Evolutionary conservation across 2,113 vertebrate genomes (phyloP).

Genomic region (Tichodroma muraria): DNA sequence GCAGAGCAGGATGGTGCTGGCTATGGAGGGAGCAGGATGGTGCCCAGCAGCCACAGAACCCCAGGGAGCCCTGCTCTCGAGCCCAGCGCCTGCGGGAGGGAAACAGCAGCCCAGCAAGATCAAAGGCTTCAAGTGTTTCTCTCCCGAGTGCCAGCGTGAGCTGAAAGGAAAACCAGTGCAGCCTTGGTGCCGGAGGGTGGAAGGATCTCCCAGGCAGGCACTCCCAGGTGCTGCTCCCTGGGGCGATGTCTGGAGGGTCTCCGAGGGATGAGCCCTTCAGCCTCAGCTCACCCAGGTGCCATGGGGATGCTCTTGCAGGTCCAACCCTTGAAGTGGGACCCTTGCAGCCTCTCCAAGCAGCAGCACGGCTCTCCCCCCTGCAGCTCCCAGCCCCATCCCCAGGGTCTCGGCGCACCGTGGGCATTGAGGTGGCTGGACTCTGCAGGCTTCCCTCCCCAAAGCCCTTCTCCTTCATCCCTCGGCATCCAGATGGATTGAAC

Average conservation of each 20-base stretch:
- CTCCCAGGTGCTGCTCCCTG: neutral
- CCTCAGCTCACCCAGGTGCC: neutral
- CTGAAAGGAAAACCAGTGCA: neutral
- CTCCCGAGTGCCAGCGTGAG: fast-evolving
- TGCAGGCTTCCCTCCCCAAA: neutral
- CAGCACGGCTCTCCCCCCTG: neutral
- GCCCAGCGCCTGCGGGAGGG: fast-evolving
- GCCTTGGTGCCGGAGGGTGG: neutral
- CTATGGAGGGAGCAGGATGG: neutral
- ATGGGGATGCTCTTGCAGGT: fast-evolving
- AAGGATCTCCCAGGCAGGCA: neutral
- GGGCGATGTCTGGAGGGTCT: fast-evolving
- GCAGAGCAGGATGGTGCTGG: neutral
- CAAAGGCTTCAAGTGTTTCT: neutral
- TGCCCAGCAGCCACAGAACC: neutral
- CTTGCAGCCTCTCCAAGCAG: neutral
- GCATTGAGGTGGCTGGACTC: neutral
- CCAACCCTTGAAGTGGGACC: neutral
- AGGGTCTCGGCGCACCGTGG: fast-evolving
- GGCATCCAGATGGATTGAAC: neutral
- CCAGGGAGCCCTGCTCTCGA: neutral
- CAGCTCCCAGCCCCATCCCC: neutral
- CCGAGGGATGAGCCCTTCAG: neutral
- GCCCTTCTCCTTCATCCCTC: neutral
- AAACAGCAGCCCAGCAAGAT: neutral